Evolutionary conservation across 2,797 vertebrate genomes (phyloP).

Genomic region (Chiloscyllium punctatum): DNA sequence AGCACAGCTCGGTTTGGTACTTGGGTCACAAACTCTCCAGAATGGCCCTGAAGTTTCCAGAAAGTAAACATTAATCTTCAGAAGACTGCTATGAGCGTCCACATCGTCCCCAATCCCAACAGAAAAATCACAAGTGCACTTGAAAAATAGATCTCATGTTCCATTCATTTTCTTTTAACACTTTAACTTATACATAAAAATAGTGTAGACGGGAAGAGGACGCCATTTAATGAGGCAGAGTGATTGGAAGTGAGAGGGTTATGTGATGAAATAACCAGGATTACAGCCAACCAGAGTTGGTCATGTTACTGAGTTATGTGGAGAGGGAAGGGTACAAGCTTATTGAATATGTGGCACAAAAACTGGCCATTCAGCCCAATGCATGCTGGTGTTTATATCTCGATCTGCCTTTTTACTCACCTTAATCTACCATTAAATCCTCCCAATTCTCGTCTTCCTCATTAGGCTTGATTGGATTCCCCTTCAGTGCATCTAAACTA

Average conservation of each 20-base stretch:
- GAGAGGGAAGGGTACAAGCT: background rate
- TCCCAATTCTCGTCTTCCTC: no score
- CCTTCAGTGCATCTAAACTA: no score
- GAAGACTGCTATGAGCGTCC: background rate
- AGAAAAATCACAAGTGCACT: background rate
- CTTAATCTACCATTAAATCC: no score
- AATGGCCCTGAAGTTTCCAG: no score
- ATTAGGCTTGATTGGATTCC: no score
- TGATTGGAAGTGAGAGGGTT: background rate
- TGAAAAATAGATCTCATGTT: background rate
- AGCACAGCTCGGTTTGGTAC: background rate
- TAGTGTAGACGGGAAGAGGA: background rate
- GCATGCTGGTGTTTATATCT: no score
- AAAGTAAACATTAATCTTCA: background rate
- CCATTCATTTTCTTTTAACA: background rate
- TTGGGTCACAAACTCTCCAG: background rate
- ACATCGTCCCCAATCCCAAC: no score
- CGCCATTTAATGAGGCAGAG: background rate
- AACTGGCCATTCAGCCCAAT: no score
- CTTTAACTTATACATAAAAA: background rate
- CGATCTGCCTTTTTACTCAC: no score
- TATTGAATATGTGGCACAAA: no score
- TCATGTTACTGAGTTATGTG: background rate
- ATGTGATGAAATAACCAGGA: background rate
- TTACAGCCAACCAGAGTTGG: background rate